phyloP scores from a whole-genome alignment of 2,113 vertebrate species.

The Cochlearius cochlearius region DNA sequence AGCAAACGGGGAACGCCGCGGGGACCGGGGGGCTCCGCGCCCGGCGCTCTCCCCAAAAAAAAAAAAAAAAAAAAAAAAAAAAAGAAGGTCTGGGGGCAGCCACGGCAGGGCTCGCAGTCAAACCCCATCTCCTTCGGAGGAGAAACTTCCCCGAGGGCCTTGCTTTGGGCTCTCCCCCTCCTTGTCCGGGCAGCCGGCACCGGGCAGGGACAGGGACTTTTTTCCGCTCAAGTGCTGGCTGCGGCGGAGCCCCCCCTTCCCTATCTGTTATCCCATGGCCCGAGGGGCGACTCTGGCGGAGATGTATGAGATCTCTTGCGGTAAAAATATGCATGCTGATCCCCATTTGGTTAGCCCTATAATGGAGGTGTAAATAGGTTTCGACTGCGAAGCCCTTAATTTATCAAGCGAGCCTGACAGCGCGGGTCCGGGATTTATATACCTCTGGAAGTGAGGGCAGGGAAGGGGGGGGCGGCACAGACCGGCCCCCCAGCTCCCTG shows the following conservation, averaged over 20 bases:
- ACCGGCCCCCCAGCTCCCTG: not conserved
- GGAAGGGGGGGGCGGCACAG: no score
- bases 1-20: not conserved
- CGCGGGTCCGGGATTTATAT: not conserved
- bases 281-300: conserved; percentile 76
- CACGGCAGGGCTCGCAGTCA: not conserved
- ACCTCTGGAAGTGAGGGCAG: not conserved
- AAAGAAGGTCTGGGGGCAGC: not conserved
- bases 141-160: not conserved
- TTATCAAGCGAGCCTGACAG: conserved; percentile 72
- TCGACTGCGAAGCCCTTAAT: conserved; percentile 78
- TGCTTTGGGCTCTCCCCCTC: not conserved
- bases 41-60: no score
- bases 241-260: conserved; percentile 48
- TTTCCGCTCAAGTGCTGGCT: conserved; percentile 70
- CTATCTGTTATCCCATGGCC: conserved; percentile 70
- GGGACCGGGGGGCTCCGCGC: rapidly evolving
- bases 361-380: conserved; percentile 85
- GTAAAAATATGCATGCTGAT: conserved; percentile 81
- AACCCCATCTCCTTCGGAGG: not conserved
- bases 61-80: no score
- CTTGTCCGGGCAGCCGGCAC: conserved; percentile 68
- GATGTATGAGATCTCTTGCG: conserved; percentile 80
- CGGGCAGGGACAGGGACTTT: conserved; percentile 70
- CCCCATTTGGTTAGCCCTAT: conserved; percentile 79